phyloP scores from a whole-genome alignment of 2,888 invertebrate genomes.

The Pristionchus exspectatus region DNA sequence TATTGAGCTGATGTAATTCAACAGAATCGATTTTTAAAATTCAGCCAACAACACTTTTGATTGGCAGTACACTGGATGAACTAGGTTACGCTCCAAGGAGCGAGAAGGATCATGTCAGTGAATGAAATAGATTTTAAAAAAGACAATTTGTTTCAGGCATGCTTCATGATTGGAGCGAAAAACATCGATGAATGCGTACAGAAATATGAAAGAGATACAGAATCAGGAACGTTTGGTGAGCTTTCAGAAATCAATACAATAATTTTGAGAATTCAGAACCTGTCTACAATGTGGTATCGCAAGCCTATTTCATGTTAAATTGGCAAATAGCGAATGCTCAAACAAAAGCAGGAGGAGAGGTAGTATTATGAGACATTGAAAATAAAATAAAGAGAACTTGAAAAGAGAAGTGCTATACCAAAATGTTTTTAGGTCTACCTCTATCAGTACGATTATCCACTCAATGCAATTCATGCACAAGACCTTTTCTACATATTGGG shows the following conservation, averaged over 20 bases:
- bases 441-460: slow-evolving; percentile 3
- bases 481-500: slow-evolving; percentile 23
- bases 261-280: neutral
- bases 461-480: neutral
- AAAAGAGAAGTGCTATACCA: neutral
- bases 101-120: neutral
- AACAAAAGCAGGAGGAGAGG: neutral
- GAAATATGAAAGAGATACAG: neutral
- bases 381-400: neutral
- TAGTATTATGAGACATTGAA: neutral
- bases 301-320: neutral
- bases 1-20: neutral
- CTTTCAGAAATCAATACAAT: neutral
- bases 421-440: neutral
- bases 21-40: neutral
- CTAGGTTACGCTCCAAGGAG: neutral
- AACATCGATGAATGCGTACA: neutral
- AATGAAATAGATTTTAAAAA: neutral
- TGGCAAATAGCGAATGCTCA: neutral
- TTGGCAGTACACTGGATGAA: neutral
- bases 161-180: neutral
- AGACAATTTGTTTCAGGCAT: neutral
- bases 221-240: slow-evolving; percentile 24
- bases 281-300: neutral
- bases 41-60: neutral